These are phyloP conservation scores for Apodemia mormo DNA, from an alignment of 2,888 invertebrate genomes.

Conservation along the genomic window DNA sequence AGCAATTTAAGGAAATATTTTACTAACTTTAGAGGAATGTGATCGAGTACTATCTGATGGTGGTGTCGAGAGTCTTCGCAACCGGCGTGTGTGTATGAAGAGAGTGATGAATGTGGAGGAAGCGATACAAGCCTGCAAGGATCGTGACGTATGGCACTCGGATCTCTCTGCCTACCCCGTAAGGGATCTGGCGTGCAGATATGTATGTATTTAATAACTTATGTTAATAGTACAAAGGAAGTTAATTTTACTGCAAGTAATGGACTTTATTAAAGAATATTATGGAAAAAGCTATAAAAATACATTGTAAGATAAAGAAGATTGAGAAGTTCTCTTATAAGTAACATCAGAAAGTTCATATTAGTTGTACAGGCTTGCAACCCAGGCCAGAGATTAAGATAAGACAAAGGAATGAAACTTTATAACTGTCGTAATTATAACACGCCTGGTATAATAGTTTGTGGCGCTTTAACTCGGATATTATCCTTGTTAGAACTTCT, in stretches of 20 bases:
- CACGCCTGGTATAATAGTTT: background rate
- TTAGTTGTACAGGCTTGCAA: background rate
- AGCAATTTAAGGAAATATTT: no score
- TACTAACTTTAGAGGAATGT: no score
- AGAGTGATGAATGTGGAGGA: no score
- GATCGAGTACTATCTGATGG: no score
- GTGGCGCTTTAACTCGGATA: background rate
- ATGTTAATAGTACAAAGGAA: no score
- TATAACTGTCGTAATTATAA: conserved; percentile 7
- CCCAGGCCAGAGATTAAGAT: background rate
- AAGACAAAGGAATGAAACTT: background rate
- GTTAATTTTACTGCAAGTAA: background rate
- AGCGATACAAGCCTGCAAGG: no score
- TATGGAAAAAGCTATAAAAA: background rate
- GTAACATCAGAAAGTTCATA: conserved; percentile 6
- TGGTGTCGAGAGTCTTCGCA: no score
- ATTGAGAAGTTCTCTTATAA: conserved; percentile 2
- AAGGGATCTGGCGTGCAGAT: no score
- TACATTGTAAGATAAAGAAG: conserved; percentile 1
- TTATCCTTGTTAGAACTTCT: background rate
- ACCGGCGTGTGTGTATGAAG: no score
- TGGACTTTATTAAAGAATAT: background rate
- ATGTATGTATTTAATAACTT: no score
- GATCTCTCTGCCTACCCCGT: no score
- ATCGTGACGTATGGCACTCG: no score